Evolutionary conservation across 2,113 vertebrate species (phyloP).

Genomic region (Muntiacus reevesi): DNA sequence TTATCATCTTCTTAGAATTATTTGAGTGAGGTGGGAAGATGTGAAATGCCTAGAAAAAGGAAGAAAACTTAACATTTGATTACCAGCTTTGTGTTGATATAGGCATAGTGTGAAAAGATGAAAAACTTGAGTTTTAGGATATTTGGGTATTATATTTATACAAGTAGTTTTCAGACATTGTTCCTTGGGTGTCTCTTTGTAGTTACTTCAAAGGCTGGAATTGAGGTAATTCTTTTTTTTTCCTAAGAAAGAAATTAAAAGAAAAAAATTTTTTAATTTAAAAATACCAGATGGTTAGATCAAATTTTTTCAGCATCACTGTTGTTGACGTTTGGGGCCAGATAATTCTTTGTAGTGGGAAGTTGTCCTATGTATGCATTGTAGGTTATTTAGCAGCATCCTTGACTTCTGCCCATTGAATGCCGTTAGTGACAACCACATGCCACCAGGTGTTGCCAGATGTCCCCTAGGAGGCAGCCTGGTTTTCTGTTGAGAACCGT

Average conservation of each 20-base stretch:
- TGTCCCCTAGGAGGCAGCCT: not conserved
- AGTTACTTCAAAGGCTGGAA: not conserved
- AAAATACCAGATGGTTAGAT: not conserved
- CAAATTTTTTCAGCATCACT: not conserved
- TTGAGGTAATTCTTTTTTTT: not conserved
- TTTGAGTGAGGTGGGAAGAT: not conserved
- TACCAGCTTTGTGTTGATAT: not conserved
- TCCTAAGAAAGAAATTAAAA: not conserved
- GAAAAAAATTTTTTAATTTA: not conserved
- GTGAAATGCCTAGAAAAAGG: not conserved
- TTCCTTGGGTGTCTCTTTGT: not conserved
- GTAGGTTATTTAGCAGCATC: not conserved
- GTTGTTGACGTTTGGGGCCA: not conserved
- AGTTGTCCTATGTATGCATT: not conserved
- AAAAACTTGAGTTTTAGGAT: not conserved
- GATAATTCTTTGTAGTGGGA: not conserved
- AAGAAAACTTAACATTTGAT: not conserved
- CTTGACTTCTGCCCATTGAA: not conserved
- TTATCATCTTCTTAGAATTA: not conserved
- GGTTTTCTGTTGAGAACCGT: not conserved
- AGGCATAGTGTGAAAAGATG: not conserved
- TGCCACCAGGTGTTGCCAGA: not conserved
- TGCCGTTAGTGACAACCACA: not conserved
- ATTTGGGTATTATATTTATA: not conserved
- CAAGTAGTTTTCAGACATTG: not conserved